phyloP scores from a whole-genome alignment of 1,140 invertebrate genomes.

The Daktulosphaira vitifoliae region DNA sequence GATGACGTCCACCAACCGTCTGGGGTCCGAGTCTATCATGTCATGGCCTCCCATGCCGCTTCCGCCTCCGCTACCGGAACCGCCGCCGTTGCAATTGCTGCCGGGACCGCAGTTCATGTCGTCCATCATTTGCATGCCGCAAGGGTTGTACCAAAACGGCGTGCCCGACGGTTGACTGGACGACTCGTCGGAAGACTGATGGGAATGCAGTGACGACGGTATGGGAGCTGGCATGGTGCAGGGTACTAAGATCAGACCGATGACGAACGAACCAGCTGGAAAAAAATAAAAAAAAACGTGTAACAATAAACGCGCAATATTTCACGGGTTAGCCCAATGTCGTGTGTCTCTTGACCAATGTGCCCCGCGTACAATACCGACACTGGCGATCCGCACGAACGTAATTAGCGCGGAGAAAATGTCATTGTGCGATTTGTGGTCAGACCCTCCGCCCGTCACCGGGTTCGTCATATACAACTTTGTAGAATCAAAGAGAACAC shows the following conservation, averaged over 20 bases:
- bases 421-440: too few relatives aligned
- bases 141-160: conserved; percentile 49
- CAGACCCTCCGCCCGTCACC: too few relatives aligned
- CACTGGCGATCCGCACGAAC: too few relatives aligned
- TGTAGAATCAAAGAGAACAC: too few relatives aligned
- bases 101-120: background rate
- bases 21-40: background rate
- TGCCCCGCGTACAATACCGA: too few relatives aligned
- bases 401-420: too few relatives aligned
- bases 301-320: too few relatives aligned
- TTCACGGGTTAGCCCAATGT: too few relatives aligned
- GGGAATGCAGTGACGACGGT: background rate
- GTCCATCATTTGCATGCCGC: conserved; percentile 44
- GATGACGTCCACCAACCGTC: conserved; percentile 41
- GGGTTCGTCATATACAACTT: too few relatives aligned
- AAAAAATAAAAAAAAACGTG: background rate
- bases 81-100: conserved; percentile 38
- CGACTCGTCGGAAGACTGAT: conserved; percentile 32
- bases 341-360: too few relatives aligned
- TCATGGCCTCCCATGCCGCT: conserved; percentile 40
- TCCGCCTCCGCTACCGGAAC: conserved; percentile 41
- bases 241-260: conserved; percentile 9
- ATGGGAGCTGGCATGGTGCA: conserved; percentile 32
- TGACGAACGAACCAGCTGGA: conserved; percentile 20
- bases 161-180: background rate